Evolutionary conservation across 2,888 invertebrate genomes (phyloP).

Genomic region (Scaeva pyrastri): DNA sequence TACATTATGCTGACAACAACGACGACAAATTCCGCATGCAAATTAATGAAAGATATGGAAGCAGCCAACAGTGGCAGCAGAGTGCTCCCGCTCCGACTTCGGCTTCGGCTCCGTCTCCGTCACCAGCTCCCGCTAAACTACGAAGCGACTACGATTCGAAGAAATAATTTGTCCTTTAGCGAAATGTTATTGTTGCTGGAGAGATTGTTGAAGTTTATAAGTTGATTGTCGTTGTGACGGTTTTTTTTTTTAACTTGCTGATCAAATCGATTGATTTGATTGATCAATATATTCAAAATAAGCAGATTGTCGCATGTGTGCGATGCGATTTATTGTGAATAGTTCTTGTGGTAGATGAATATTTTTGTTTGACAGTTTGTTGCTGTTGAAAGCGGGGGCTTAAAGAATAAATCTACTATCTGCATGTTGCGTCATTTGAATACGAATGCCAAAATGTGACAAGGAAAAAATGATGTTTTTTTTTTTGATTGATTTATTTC

Average conservation of each 20-base stretch:
- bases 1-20: constrained; percentile 28
- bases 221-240: constrained; percentile 52
- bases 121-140: background rate
- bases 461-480: no score
- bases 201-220: constrained; percentile 40
- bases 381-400: background rate
- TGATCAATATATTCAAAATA: constrained; percentile 55
- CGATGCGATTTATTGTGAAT: background rate
- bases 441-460: background rate
- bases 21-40: constrained; percentile 74
- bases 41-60: constrained; percentile 62
- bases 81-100: background rate
- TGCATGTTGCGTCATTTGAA: constrained; percentile 46
- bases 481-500: constrained; percentile 43
- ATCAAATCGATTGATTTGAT: constrained; percentile 66
- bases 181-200: constrained; percentile 32
- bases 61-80: background rate
- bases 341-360: background rate
- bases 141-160: constrained; percentile 41
- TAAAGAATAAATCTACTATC: background rate
- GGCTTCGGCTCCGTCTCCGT: no score
- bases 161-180: constrained; percentile 75
- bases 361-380: constrained; percentile 20
- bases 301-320: constrained; percentile 48
- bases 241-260: constrained; percentile 3